Percentiles rank a stretch among this genome's conserved stretches.
phyloP scores from a whole-genome alignment of 1,140 invertebrate genomes.

The Phthorimaea operculella region DNA sequence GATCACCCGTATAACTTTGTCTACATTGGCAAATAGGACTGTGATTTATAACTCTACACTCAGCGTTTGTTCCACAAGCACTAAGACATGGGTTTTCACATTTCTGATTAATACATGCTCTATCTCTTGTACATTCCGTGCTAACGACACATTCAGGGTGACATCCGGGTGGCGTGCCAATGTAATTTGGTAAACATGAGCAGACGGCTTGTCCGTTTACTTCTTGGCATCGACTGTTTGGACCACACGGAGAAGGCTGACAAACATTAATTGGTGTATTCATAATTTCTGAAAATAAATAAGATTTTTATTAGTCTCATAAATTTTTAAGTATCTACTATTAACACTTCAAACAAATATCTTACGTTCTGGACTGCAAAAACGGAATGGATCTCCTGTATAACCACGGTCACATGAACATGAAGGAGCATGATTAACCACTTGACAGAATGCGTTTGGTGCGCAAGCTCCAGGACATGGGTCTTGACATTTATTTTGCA shows the following conservation, averaged over 20 bases:
- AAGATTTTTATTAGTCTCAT: background rate
- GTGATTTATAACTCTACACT: slow-evolving; percentile 76
- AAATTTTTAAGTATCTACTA: slow-evolving; percentile 12
- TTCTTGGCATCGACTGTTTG: slow-evolving; percentile 73
- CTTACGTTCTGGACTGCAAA: slow-evolving; percentile 72
- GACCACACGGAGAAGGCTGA: slow-evolving; percentile 74
- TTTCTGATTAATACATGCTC: slow-evolving; percentile 74
- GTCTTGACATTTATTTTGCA: slow-evolving; percentile 76
- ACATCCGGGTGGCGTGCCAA: slow-evolving; percentile 72
- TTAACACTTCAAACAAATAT: slow-evolving; percentile 17
- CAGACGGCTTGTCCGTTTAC: slow-evolving; percentile 71
- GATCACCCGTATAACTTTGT: slow-evolving; percentile 77
- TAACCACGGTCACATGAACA: slow-evolving; percentile 78
- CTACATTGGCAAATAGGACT: slow-evolving; percentile 78
- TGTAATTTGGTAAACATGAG: slow-evolving; percentile 72
- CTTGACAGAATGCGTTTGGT: slow-evolving; percentile 76
- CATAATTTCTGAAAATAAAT: slow-evolving; percentile 33
- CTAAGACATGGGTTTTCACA: slow-evolving; percentile 75
- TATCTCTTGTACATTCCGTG: slow-evolving; percentile 73
- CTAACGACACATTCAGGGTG: slow-evolving; percentile 73
- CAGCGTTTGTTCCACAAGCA: slow-evolving; percentile 74
- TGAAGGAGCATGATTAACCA: slow-evolving; percentile 79
- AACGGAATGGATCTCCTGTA: slow-evolving; percentile 78
- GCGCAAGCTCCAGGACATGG: slow-evolving; percentile 81
- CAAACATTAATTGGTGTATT: slow-evolving; percentile 67